Evolutionary conservation across 2,797 vertebrate species (phyloP), one percentile per base, ranked within the genome.

Genomic region (Oreortyx pictus): DNA sequence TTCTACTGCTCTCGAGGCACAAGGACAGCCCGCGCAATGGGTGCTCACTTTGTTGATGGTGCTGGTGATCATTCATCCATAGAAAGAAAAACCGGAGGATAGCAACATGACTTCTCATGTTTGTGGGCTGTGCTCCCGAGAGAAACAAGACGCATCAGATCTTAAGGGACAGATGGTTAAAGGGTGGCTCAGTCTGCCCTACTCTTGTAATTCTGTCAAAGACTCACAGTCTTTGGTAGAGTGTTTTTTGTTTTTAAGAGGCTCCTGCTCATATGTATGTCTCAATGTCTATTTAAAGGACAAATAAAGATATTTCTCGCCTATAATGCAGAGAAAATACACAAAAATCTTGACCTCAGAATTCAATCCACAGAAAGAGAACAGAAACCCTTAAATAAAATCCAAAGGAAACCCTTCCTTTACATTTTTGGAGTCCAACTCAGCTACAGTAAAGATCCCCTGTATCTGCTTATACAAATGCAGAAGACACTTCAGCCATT

Each of bases 161-260:
- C 71, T 78, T 46, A 50, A 86, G 80, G 72, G 85, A 88, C 77
- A 92, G 88, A 88, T 82, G 52, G 86, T 74, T 92, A 80, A 95
- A 74, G 60, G 41, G 74, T 67, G 79, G 44, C 47, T 89, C 82
- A 64, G 39, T 73, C 84, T 86, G 82, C 64, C 92, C 82, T 83
- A 60, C 82, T 82, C 62, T 60, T 82, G 50, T 50, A 62, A 92
- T 80, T 94, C 60, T 93, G 66, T 73, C 57, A 88, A 76, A 88
- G 74, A 64, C 1, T 22, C 37, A 77, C 46, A 52, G 47, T 91
- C 92, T 88, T 61, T 91, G 24, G 29, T 72, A 54, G 52, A 31
- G 29, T 31, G 52, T 17, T 31, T 54, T 54, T 54, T 31, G 27
- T 54, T 17, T n/a, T 9, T 13, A 66, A 70, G 59, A 75, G 67